Evolutionary conservation across 1,140 invertebrate species (phyloP).

Genomic region (Atta cephalotes): DNA sequence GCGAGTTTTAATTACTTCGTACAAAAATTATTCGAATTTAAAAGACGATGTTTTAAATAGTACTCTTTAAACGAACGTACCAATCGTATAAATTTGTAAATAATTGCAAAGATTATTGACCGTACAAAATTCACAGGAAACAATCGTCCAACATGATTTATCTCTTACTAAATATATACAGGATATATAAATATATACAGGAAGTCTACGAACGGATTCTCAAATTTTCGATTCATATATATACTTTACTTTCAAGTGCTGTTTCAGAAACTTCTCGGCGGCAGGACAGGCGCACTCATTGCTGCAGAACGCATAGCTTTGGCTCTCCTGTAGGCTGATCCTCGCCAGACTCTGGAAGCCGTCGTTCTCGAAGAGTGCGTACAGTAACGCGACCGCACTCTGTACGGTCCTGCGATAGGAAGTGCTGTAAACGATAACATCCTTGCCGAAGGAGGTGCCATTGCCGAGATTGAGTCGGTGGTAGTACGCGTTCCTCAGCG

Average conservation of each 20-base stretch:
- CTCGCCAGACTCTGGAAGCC: conserved; percentile 84
- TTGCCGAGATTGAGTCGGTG: conserved; percentile 87
- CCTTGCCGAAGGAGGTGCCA: conserved; percentile 85
- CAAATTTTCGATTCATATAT: neutral
- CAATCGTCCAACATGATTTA: neutral
- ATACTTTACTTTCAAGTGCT: conserved; percentile 77
- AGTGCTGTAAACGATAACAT: conserved; percentile 93
- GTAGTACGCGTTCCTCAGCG: conserved; percentile 90
- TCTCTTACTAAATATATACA: neutral
- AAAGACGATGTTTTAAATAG: neutral
- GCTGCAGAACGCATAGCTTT: conserved; percentile 95
- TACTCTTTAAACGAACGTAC: neutral
- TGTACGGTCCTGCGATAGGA: conserved; percentile 95
- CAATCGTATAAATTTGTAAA: neutral
- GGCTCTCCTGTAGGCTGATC: conserved; percentile 89
- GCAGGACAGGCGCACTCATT: conserved; percentile 93
- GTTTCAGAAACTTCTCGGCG: conserved; percentile 89
- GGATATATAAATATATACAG: neutral
- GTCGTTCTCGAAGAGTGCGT: conserved; percentile 90
- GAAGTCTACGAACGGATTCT: neutral
- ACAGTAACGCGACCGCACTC: conserved; percentile 93
- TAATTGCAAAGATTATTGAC: neutral
- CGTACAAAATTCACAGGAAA: neutral
- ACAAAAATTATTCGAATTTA: neutral
- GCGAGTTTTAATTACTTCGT: neutral